phyloP scores from a whole-genome alignment of 2,113 vertebrate species.

The Merops nubicus region DNA sequence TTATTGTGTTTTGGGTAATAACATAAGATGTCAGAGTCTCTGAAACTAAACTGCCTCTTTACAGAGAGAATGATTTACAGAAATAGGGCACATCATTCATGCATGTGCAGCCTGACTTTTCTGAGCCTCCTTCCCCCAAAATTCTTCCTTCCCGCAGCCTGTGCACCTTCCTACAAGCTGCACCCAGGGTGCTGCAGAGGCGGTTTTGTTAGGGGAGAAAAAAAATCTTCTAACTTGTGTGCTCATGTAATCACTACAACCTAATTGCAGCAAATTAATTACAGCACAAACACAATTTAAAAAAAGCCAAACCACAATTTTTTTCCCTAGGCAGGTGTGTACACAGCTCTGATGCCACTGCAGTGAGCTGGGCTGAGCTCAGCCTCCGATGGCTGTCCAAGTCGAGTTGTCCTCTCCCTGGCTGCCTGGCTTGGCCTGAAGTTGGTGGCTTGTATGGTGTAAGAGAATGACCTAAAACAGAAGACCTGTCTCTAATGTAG shows the following conservation, averaged over 20 bases:
- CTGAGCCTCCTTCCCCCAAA: not conserved
- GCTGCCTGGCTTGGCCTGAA: not conserved
- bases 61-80: not conserved
- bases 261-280: slow-evolving; percentile 53
- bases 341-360: not conserved
- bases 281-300: not conserved
- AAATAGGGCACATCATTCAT: not conserved
- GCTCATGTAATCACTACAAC: not conserved
- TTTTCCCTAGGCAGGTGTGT: not conserved
- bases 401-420: not conserved
- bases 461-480: not conserved
- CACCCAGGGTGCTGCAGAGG: not conserved
- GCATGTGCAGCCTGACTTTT: not conserved
- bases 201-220: not conserved
- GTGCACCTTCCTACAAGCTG: accelerated
- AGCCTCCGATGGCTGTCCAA: accelerated
- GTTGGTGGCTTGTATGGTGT: not conserved
- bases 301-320: too few relatives aligned
- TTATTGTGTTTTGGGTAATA: slow-evolving; percentile 37
- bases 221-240: not conserved
- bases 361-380: not conserved
- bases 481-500: not conserved
- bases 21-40: not conserved
- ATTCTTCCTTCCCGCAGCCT: not conserved
- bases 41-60: slow-evolving; percentile 32